phyloP scores from a whole-genome alignment of 2,888 invertebrate species.

The Desoria tigrina region DNA sequence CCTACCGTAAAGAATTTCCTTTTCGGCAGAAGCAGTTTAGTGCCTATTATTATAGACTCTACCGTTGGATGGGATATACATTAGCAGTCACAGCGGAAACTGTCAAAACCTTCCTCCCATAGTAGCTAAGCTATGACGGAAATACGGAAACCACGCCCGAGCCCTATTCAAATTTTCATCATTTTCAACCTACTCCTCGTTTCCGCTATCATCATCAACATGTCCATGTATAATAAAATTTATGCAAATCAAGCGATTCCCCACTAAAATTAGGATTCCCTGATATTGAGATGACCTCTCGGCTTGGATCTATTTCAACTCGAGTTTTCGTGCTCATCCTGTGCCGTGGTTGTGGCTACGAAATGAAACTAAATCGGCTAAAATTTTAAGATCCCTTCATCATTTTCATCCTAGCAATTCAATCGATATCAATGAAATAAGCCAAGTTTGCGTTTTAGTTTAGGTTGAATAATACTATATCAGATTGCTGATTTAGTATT shows the following conservation, averaged over 20 bases:
- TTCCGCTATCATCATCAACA: conserved; percentile 14
- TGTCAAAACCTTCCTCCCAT: conserved; percentile 38
- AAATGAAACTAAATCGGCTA: no score
- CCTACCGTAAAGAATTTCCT: neutral
- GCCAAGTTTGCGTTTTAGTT: no score
- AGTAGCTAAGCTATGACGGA: conserved; percentile 36
- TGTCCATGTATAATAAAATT: neutral
- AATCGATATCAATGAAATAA: no score
- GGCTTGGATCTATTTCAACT: no score
- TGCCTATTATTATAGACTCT: neutral
- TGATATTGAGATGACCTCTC: no score
- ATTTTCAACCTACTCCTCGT: conserved; percentile 5
- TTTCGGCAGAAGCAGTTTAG: neutral
- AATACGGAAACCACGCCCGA: conserved; percentile 32
- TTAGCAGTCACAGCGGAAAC: conserved; percentile 39
- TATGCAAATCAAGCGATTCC: neutral
- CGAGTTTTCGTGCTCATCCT: no score
- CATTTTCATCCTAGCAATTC: no score
- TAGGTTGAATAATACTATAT: no score
- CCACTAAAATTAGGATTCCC: no score
- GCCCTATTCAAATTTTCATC: conserved; percentile 15
- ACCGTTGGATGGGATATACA: neutral
- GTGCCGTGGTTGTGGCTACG: no score
- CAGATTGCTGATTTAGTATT: no score
- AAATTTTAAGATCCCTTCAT: no score